Evolutionary conservation across 2,888 invertebrate species (phyloP).

Genomic region (Punctoribates punctum): DNA sequence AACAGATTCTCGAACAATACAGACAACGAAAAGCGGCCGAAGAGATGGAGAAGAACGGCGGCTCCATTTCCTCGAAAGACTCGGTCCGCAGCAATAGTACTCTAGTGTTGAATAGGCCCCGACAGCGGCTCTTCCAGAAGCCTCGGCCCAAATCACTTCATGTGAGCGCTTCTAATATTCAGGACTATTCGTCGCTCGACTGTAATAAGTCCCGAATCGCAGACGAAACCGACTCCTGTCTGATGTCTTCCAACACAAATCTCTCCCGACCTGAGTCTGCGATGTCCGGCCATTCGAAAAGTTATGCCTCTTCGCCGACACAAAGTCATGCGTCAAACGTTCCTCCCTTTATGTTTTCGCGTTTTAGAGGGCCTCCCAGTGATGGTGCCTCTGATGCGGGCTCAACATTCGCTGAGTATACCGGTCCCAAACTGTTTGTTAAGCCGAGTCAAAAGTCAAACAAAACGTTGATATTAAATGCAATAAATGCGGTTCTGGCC

Average conservation of each 20-base stretch:
- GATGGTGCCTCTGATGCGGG: constrained; percentile 48
- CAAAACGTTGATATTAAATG: constrained; percentile 72
- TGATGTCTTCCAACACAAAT: constrained; percentile 17
- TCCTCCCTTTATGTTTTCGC: constrained; percentile 27
- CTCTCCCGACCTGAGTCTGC: constrained; percentile 41
- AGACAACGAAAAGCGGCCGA: constrained; percentile 88
- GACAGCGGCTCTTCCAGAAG: constrained; percentile 36
- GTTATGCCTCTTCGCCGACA: constrained; percentile 33
- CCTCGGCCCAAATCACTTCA: constrained; percentile 87
- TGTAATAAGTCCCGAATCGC: constrained; percentile 27
- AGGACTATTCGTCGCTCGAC: constrained; percentile 38
- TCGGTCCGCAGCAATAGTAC: constrained; percentile 41
- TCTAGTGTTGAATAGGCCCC: constrained; percentile 35
- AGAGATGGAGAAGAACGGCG: constrained; percentile 63
- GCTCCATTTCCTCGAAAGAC: constrained; percentile 4
- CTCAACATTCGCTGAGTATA: constrained; percentile 48
- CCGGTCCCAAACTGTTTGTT: constrained; percentile 89
- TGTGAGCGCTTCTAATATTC: constrained; percentile 61
- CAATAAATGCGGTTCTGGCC: constrained; percentile 96
- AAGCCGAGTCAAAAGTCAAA: constrained; percentile 97
- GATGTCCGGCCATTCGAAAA: constrained; percentile 38
- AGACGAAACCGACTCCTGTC: constrained; percentile 41
- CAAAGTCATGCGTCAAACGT: constrained; percentile 14
- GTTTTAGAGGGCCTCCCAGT: constrained; percentile 45
- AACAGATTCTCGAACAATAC: constrained; percentile 85